Conservation (phyloP, 2,888 invertebrate species). For the Pachycephus smyrnensis region DNA sequence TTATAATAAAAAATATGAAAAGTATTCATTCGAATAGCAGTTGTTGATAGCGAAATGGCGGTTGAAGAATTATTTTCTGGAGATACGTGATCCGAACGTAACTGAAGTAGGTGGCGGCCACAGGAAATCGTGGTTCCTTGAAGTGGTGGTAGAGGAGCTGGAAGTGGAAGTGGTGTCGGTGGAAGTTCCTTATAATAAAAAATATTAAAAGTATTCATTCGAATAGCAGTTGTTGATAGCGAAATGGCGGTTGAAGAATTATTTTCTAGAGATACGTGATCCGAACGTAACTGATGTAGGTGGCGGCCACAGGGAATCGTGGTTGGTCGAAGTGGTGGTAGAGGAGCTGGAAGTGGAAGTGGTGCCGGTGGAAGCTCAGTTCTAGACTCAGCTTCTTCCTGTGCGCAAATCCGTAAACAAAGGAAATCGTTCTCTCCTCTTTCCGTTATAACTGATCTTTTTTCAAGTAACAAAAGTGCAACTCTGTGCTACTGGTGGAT, state of each 20-base stretch:
- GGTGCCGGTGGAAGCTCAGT: conserved; percentile 33
- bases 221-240: background rate
- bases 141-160: background rate
- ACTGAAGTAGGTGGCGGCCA: too few relatives aligned
- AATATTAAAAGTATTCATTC: background rate
- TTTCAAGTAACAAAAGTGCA: background rate
- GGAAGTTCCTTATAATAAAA: too few relatives aligned
- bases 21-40: background rate
- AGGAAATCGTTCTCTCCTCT: conserved; percentile 15
- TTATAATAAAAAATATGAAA: too few relatives aligned
- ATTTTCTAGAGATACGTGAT: background rate
- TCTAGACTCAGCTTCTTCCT: conserved; percentile 34
- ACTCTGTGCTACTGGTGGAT: background rate
- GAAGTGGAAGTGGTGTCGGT: background rate
- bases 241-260: background rate
- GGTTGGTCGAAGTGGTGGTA: background rate
- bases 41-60: background rate
- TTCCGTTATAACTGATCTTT: background rate
- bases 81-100: background rate
- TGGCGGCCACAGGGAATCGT: background rate
- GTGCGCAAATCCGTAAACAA: conserved; percentile 32
- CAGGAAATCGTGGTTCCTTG: background rate
- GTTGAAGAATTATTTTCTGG: background rate
- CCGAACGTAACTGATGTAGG: background rate
- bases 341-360: background rate